Base-by-base conservation (phyloP, 92 coral and sea anemone genomes). In the Siderastrea radians region DNA sequence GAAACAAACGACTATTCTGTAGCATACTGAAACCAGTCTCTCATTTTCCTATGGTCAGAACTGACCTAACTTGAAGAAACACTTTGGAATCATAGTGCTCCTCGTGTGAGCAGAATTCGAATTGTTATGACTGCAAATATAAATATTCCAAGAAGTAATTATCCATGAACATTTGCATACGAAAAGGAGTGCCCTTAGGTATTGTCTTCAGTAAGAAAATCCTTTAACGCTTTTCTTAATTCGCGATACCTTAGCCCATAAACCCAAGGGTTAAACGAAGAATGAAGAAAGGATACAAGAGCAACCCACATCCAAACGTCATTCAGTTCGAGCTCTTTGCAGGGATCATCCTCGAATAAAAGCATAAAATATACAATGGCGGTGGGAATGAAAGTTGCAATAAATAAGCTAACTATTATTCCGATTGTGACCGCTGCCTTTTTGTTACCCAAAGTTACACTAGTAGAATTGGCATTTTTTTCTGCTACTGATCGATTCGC, bases 241-340 rank as follows among this genome's bases (percentile, higher is more conserved):
- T 92, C 90, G n/a, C 74, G 66, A 68, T 86, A 81, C 49, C 95
- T 50, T 9, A 84, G 81, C 57, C 90, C 91, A 58, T 92, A 92
- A 5, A 92, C 89, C 95, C 95, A 92, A 14, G 95, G 95, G 14
- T 92, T 92, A 55, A 69, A 68, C 1, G 95, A 75, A 8, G 95
- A 92, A 71, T 92, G 95, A n/a, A 70, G n/a, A 48, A 92, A 92
- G 0, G 95, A 92, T 1, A 92, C 88, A 4, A 84, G 69, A 1
- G 95, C 95, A 8, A 82, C 93, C 95, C 95, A 92, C 48, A 75
- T 3, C 93, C 95, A 92, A 7, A 73, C 88, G 16, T 79, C 75
- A 52, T 92, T 90, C 3, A 92, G 72, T 17, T 63, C 6, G 4
- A 55, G 52, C 4, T 82, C 90, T 15, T 13, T 75, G 49, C 95